Evolutionary conservation across 2,113 vertebrate genomes (phyloP).

Genomic region (Aleadryas rufinucha): DNA sequence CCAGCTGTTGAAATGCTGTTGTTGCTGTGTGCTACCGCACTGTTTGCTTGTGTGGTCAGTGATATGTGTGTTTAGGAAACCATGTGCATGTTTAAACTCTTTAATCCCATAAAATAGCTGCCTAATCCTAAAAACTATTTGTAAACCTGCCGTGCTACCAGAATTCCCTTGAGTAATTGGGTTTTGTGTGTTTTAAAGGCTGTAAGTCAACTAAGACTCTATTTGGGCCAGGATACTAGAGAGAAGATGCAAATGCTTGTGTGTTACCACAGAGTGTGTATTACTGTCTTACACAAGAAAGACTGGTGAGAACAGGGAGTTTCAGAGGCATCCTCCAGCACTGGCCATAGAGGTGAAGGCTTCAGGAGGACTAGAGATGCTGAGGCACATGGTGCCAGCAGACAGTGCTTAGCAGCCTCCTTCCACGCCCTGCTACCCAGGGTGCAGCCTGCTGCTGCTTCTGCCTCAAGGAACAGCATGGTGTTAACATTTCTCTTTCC

Average conservation of each 20-base stretch:
- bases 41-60: background rate
- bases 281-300: background rate
- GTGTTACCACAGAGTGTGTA: background rate
- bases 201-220: background rate
- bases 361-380: background rate
- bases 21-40: rapidly evolving
- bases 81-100: background rate
- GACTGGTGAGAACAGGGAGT: background rate
- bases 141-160: background rate
- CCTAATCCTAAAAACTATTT: background rate
- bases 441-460: background rate
- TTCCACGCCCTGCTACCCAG: background rate
- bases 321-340: background rate
- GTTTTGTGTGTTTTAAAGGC: background rate
- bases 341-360: rapidly evolving
- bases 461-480: background rate
- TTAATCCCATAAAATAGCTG: background rate
- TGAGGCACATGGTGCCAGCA: rapidly evolving
- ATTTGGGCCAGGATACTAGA: background rate
- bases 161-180: background rate
- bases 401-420: background rate
- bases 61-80: background rate
- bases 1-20: background rate
- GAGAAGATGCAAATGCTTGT: background rate
- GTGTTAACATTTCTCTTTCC: background rate